Percentiles rank a stretch among this genome's conserved stretches.
These are phyloP conservation scores for Stenoptilia bipunctidactyla DNA, from an alignment of 2,888 invertebrate genomes.

Conservation along the genomic window DNA sequence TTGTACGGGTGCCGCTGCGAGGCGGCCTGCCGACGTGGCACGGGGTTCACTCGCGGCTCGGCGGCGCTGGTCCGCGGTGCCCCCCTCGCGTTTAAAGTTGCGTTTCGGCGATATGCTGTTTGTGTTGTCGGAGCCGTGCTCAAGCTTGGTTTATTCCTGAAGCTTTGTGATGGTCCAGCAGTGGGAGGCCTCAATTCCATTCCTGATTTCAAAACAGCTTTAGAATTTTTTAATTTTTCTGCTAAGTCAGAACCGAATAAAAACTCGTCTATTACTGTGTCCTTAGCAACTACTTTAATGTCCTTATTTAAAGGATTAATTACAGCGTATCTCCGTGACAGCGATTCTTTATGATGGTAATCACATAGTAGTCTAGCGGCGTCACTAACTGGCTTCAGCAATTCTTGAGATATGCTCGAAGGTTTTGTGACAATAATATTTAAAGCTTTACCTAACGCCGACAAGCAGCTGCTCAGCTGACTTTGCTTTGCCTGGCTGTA, in stretches of 20 bases:
- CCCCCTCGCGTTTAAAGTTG: neutral
- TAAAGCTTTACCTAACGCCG: constrained; percentile 11
- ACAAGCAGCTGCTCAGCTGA: constrained; percentile 11
- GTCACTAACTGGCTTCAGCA: constrained; percentile 11
- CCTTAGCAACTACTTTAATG: constrained; percentile 6
- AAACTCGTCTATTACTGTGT: constrained; percentile 8
- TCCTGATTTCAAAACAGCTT: constrained; percentile 5
- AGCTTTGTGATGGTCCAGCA: too few relatives aligned
- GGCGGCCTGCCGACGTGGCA: constrained; percentile 1
- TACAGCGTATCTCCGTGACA: constrained; percentile 6
- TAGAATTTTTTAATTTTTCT: constrained; percentile 10
- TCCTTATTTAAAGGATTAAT: constrained; percentile 10
- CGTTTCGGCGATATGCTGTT: too few relatives aligned
- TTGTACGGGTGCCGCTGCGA: neutral
- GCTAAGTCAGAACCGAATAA: constrained; percentile 8
- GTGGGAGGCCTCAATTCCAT: constrained; percentile 1
- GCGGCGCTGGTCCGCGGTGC: constrained; percentile 8
- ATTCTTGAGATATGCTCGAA: constrained; percentile 4
- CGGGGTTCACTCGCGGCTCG: constrained; percentile 7
- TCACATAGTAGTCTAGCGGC: constrained; percentile 15
- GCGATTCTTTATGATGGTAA: constrained; percentile 10
- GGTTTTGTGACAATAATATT: constrained; percentile 4
- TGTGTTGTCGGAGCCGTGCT: too few relatives aligned
- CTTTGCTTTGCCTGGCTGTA: constrained; percentile 12
- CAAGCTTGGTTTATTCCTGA: too few relatives aligned